Evolutionary conservation across 1,140 invertebrate species (phyloP), one percentile per base, ranked within the genome.

Genomic region (Pachypeltis micranthus): DNA sequence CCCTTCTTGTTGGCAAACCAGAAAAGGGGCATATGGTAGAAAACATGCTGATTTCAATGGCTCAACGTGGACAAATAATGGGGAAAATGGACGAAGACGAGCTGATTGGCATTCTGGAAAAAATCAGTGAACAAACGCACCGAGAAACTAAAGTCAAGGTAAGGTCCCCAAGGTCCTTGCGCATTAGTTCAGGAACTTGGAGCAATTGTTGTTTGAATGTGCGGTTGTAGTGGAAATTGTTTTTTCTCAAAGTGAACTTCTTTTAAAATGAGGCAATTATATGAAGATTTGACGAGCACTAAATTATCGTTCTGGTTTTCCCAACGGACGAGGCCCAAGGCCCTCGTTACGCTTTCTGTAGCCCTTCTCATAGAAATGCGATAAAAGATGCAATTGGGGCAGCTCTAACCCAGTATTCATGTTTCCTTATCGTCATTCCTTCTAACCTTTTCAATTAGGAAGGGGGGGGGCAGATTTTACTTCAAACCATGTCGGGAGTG

Each of bases 1-100:
- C 90, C 64, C 81, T 98, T 44, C 87, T 88, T 72, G 76, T 96
- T 62, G 91, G 92, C 63, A 97, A 95, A 77, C 94, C 95, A 44
- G 93, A 96, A 68, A 97, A 96, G 76, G 94, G 88, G 10, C 82
- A 84, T 74, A 90, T 93, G 87, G 84, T 97, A 21, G 93, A 98
- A 80, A 85, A 87, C 67, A 91, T 96, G 84, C 82, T 98, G 60
- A 79, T 96, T 44, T 83, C 85, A 67, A 96, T 97, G 93, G 93
- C 91, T 27, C 85, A 90, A 72, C 82, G 82, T 70, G 91, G 91
- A 25, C 90, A 91, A 75, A 76, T 96, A 59, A 73, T 78, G 51
- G 83, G 83, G 24, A 90, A 86, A 78, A 81, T 96, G 63, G 84
- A 84, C 58, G 93, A 96, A 76, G 79, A 85, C 63, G 89, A 94